Conservation (phyloP, 2,797 vertebrate species). For the Microtus californicus region DNA sequence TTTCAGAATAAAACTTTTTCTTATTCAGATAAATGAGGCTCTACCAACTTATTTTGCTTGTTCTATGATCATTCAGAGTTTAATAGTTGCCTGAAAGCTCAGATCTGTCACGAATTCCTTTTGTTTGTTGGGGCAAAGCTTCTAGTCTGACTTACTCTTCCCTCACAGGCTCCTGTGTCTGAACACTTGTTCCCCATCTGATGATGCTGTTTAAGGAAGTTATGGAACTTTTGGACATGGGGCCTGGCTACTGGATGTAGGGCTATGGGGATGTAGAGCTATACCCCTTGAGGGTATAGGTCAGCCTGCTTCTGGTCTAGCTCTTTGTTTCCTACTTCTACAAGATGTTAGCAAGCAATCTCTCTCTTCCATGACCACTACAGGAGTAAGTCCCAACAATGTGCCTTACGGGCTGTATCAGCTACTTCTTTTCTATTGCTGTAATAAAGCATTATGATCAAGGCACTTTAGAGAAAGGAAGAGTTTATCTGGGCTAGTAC, state of each 20-base stretch:
- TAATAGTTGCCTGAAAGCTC: background rate
- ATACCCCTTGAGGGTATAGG: background rate
- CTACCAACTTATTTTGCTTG: background rate
- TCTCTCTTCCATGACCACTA: background rate
- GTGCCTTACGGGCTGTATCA: background rate
- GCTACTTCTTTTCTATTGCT: background rate
- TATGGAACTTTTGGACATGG: background rate
- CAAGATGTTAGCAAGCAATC: background rate
- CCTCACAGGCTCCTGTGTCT: background rate
- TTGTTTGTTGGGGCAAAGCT: background rate
- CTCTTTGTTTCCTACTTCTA: background rate
- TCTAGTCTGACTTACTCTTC: background rate
- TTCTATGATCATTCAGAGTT: background rate
- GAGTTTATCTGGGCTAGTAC: background rate
- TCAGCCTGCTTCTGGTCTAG: background rate
- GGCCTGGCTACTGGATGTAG: background rate
- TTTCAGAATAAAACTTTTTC: background rate
- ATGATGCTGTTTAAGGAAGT: background rate
- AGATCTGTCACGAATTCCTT: background rate
- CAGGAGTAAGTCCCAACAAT: background rate
- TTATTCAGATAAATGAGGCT: conserved; percentile 16
- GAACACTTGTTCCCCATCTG: background rate
- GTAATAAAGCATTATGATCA: background rate
- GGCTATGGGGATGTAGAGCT: background rate
- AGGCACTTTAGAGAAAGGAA: background rate